Conservation (phyloP, 92 coral and sea anemone genomes). For the Anthopleura xanthogrammica region DNA sequence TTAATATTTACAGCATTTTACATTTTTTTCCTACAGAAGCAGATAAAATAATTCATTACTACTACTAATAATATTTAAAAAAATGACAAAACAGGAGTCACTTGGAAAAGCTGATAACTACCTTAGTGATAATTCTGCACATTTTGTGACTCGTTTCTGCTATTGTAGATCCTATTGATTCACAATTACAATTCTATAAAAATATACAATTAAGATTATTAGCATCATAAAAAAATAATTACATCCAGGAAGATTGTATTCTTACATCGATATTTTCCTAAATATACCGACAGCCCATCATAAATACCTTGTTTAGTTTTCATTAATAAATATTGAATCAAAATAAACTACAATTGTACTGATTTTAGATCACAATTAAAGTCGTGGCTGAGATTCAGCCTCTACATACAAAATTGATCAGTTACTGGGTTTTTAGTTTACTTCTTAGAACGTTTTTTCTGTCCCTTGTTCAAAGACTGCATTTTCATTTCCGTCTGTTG, state of each 20-base stretch:
- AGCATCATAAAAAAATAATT: background rate
- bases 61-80: too few relatives aligned
- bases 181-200: background rate
- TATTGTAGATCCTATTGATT: background rate
- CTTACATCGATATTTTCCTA: background rate
- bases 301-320: background rate
- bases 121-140: background rate
- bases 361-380: too few relatives aligned
- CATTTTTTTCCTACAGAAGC: too few relatives aligned
- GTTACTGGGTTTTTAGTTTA: too few relatives aligned
- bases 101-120: too few relatives aligned
- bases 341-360: background rate
- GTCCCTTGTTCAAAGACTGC: conserved; percentile 56
- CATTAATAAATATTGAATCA: background rate
- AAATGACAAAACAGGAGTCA: too few relatives aligned
- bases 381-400: too few relatives aligned
- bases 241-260: background rate
- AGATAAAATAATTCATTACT: too few relatives aligned
- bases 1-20: too few relatives aligned
- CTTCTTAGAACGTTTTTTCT: conserved; percentile 12
- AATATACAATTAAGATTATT: background rate
- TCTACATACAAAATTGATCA: too few relatives aligned
- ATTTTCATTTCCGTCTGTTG: conserved; percentile 67
- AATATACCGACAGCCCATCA: background rate
- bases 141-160: background rate